phyloP scores from a whole-genome alignment of 2,113 vertebrate genomes.

The Deroptyus accipitrinus region DNA sequence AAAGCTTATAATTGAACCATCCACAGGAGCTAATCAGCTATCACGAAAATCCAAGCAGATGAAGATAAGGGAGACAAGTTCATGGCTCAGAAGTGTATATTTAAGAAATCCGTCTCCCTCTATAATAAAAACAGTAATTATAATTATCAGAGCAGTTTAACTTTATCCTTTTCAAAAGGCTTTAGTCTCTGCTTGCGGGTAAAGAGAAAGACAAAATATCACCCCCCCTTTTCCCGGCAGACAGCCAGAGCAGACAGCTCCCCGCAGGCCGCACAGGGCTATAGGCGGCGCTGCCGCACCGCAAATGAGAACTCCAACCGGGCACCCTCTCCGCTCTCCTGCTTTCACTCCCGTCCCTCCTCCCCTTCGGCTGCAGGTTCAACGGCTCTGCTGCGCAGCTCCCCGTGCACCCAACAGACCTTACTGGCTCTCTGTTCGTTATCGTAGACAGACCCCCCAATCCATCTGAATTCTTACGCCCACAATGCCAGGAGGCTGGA shows the following conservation, averaged over 20 bases:
- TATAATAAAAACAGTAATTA: not conserved
- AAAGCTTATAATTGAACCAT: conserved; percentile 39
- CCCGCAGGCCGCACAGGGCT: rapidly evolving
- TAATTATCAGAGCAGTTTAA: not conserved
- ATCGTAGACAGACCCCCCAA: not conserved
- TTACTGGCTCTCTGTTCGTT: too few relatives aligned
- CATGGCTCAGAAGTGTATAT: not conserved
- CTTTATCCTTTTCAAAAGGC: not conserved
- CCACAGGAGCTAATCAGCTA: conserved; percentile 29
- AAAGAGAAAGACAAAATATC: not conserved
- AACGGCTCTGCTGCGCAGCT: not conserved
- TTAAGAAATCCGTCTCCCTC: not conserved
- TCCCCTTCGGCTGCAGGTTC: not conserved
- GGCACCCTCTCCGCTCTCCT: not conserved
- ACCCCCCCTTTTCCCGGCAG: not conserved
- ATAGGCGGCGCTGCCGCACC: not conserved
- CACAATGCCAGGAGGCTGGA: not conserved
- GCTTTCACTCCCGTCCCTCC: not conserved
- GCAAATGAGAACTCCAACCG: not conserved
- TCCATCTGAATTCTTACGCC: not conserved
- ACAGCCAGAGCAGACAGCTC: not conserved
- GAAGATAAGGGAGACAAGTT: conserved; percentile 29
- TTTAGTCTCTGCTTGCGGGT: not conserved
- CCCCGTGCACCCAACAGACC: not conserved
- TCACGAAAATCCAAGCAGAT: conserved; percentile 2